Evolutionary conservation across 2,888 invertebrate species (phyloP), one percentile per base, ranked within the genome.

Genomic region (Lochmaea crataegi): DNA sequence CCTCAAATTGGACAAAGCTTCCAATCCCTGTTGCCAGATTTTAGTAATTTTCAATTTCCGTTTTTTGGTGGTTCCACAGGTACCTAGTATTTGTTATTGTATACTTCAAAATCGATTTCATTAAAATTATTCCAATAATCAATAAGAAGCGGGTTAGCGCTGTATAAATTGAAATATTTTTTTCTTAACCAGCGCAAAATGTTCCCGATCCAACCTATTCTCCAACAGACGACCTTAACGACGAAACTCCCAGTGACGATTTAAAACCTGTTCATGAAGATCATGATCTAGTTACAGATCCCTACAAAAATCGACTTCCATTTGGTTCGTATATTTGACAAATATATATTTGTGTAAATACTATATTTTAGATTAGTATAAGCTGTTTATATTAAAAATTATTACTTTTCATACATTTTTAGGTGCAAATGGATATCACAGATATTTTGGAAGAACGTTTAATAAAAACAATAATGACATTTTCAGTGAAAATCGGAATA

Each of bases 191-290:
- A 69, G 69, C 38, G 3, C 69, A 63, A 64, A 69, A 69, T 56
- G n/a, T 18, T 51, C 65, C 48, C 26, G 68, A 60, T 71, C 73
- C 65, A 56, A 72, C 67, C 32, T 38, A 38, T 38, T 38, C 32
- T 1, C 32, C 7, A 9, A 61, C 42, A 14, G 11, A 56, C 16
- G 42, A 51, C 22, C 6, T 38, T 7, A 68, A 71, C 38, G 65
- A 68, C 10, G 60, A 63, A 9, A 80, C 82, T 73, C 83, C 84
- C 11, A 82, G 81, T 67, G 84, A 84, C 64, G 81, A 83, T 58
- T 74, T 75, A n/a, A 81, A 78, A 74, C 84, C 84, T 22, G 82
- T 83, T 26, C 75, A 83, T 70, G 83, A 83, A 79, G 77, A 78
- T 65, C 77, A 82, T 66, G 83, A 84, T 71, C 64, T 48, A 42